Evolutionary conservation across 2,113 vertebrate genomes (phyloP).

Genomic region (Labeo rohita): DNA sequence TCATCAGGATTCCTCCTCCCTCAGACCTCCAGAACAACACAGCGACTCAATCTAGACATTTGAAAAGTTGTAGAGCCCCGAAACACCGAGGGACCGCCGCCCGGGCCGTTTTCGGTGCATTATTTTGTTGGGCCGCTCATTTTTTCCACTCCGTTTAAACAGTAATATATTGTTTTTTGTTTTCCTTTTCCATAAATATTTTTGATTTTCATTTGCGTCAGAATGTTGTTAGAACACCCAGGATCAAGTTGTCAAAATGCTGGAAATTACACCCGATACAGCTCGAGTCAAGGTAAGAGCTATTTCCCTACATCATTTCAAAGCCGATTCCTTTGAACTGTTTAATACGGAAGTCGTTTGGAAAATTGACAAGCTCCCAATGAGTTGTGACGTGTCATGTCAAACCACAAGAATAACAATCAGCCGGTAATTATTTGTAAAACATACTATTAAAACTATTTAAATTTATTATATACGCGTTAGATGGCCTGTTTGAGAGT

Average conservation of each 20-base stretch:
- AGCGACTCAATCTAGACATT: slow-evolving; percentile 61
- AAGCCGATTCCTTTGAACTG: background rate
- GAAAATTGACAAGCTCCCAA: background rate
- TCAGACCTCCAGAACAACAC: slow-evolving; percentile 43
- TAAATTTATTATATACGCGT: background rate
- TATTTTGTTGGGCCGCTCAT: background rate
- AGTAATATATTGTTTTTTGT: background rate
- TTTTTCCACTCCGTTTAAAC: background rate
- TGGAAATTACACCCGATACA: slow-evolving; percentile 77
- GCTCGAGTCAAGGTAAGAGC: slow-evolving; percentile 78
- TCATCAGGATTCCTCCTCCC: slow-evolving; percentile 45
- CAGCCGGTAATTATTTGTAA: background rate
- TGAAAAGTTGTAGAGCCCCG: slow-evolving; percentile 52
- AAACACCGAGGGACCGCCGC: background rate
- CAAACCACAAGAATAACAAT: background rate
- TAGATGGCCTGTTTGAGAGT: background rate
- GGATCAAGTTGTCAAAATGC: slow-evolving; percentile 79
- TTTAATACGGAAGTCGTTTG: background rate
- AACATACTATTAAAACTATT: background rate
- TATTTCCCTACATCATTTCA: background rate
- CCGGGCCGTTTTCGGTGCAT: background rate
- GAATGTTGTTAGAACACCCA: slow-evolving; percentile 82
- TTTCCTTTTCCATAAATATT: background rate
- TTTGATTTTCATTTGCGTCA: background rate
- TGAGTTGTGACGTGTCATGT: background rate